Conservation (phyloP, 2,888 invertebrate species). For the Eretmocerus hayati region DNA sequence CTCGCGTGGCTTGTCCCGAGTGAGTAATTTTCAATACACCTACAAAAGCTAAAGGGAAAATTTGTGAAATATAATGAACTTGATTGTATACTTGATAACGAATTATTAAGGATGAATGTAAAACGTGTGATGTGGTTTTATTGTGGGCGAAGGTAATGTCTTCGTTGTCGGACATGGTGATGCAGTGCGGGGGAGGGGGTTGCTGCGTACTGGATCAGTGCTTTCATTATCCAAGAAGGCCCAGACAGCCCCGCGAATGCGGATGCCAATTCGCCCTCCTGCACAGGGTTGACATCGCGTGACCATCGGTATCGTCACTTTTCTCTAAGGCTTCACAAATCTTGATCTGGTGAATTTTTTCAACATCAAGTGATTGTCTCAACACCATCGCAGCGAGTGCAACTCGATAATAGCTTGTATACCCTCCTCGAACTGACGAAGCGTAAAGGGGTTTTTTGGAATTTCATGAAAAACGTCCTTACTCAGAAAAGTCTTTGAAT, state of each 20-base stretch:
- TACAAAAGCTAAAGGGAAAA: too few relatives aligned
- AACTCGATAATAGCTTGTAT: background rate
- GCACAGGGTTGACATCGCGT: constrained; percentile 70
- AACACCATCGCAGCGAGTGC: background rate
- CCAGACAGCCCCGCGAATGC: constrained; percentile 71
- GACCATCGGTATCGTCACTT: constrained; percentile 42
- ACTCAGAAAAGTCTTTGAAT: too few relatives aligned
- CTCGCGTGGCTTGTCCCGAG: too few relatives aligned
- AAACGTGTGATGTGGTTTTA: constrained; percentile 3
- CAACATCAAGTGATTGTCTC: too few relatives aligned
- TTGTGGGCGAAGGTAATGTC: constrained; percentile 37
- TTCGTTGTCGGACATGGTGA: constrained; percentile 45
- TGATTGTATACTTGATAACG: too few relatives aligned
- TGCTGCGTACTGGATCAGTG: constrained; percentile 85
- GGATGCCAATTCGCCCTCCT: constrained; percentile 86
- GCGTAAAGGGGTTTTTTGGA: constrained; percentile 15
- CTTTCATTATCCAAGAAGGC: constrained; percentile 76
- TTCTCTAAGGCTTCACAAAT: constrained; percentile 6
- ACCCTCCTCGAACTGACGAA: constrained; percentile 2
- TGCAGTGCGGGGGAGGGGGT: constrained; percentile 61
- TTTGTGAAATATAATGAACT: too few relatives aligned
- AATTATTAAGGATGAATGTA: background rate
- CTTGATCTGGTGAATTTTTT: constrained; percentile 3
- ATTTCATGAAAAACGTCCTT: too few relatives aligned
- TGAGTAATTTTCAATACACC: too few relatives aligned